These are phyloP conservation scores for Chondrilla cf. caribensis DNA, from an alignment of 37 sponge, comb jelly and placozoan species.

Conservation along the genomic window DNA sequence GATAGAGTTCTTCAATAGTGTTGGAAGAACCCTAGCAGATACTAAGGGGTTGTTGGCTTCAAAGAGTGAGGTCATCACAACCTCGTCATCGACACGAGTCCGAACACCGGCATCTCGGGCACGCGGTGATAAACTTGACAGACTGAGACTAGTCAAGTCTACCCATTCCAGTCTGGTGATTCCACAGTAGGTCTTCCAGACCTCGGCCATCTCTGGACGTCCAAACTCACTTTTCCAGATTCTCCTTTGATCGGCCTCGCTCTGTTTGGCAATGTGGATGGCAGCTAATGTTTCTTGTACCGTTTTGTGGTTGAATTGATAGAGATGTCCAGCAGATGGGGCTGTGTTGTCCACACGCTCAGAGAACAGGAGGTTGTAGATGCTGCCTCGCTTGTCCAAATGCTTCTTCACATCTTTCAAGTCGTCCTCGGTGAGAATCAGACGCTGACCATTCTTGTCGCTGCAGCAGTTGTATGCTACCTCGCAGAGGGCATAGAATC, in stretches of 20 bases:
- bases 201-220: conserved; percentile 12
- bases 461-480: neutral
- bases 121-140: neutral
- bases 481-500: neutral
- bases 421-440: neutral
- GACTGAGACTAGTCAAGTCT: neutral
- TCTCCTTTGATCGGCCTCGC: neutral
- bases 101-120: no score
- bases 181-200: conserved; percentile 7
- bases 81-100: neutral
- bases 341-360: neutral
- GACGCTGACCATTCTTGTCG: neutral
- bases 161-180: neutral
- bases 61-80: neutral
- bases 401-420: neutral
- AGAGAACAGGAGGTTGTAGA: conserved; percentile 1
- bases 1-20: no score
- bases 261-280: neutral
- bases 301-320: conserved; percentile 9
- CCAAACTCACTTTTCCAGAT: neutral
- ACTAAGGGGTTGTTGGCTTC: neutral
- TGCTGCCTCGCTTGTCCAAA: neutral
- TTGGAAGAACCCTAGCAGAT: no score
- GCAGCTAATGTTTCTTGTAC: conserved; percentile 9
- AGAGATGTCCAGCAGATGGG: neutral